Evolutionary conservation across 53 echinoderm and acorn worm species (phyloP), one percentile per base, ranked within the genome.

Genomic region (Temnopleurus reevesii): DNA sequence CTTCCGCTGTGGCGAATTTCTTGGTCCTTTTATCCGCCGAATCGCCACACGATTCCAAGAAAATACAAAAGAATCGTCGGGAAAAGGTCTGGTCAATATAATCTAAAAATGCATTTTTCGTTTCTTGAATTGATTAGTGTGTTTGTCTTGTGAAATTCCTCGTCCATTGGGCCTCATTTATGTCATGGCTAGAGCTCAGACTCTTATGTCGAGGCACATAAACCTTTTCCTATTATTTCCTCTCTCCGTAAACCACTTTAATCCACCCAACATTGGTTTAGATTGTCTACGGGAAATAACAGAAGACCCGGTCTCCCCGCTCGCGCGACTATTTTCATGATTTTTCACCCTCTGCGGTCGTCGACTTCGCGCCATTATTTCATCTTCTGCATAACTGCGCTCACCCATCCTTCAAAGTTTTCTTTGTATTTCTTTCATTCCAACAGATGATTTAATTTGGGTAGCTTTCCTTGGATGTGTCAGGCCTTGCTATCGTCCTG

Each of bases 221-320:
- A 85, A 60, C 85, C 46, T 56, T 85, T 85, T 85, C 85, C 85
- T 61, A 60, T 45, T 44, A 85, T 85, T 85, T 85, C 85, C 85
- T 58, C 34, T 60, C 59, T 60, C 85, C 61, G 4, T 41, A 59
- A 59, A 43, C 85, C 59, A 60, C 54, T 55, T 43, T 85, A 85
- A 85, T 85, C 85, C 85, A 29, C 44, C 15, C 59, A 43, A 85
- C 85, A 85, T 85, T 46, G 85, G 45, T 60, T 3, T 15, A 23
- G 38, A 59, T 85, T 85, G 85, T 85, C 59, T 60, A 60, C 46
- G 61, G 85, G 85, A 85, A 85, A 85, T 85, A 85, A 85, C 85
- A 85, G 43, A 45, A n/a, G 45, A 21, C 25, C 12, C 43, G 38
- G 29, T 23, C 19, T 36, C 43, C 44, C 46, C 61, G 35, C 17